Conservation (phyloP, 2,113 vertebrate genomes). For the Macrotis lagotis region DNA sequence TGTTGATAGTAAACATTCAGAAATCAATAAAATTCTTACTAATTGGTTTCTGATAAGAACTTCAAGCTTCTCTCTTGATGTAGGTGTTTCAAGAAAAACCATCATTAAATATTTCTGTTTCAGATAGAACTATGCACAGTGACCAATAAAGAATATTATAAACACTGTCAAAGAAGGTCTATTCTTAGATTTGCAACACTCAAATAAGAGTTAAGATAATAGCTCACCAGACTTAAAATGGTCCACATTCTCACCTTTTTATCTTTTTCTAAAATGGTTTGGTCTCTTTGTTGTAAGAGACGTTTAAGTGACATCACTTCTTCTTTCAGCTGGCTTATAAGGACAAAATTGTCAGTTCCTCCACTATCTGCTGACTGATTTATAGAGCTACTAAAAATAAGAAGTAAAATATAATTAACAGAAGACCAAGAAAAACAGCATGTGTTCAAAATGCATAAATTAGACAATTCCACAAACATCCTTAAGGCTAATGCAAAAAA, state of each 20-base stretch:
- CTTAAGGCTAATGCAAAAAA: constrained; percentile 86
- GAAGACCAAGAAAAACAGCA: constrained; percentile 53
- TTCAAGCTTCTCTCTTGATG: neutral
- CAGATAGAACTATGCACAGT: neutral
- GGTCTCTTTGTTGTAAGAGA: constrained; percentile 97
- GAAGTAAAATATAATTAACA: constrained; percentile 74
- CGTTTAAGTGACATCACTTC: constrained; percentile 99
- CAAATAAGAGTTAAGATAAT: constrained; percentile 52
- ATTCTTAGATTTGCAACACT: constrained; percentile 19
- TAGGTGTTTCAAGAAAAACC: no score
- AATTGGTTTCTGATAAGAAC: constrained; percentile 17
- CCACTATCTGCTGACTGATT: constrained; percentile 98
- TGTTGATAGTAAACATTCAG: constrained; percentile 34
- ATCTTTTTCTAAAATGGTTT: constrained; percentile 98
- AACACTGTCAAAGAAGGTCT: constrained; percentile 6
- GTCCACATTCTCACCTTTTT: constrained; percentile 89
- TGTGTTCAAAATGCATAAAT: constrained; percentile 78
- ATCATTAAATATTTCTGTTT: neutral
- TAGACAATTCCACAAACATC: constrained; percentile 85
- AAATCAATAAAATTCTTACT: constrained; percentile 42
- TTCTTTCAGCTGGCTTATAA: constrained; percentile 99
- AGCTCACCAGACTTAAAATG: constrained; percentile 22
- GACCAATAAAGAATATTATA: constrained; percentile 1
- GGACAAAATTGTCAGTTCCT: constrained; percentile 99
- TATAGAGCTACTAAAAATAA: constrained; percentile 93